Base-by-base conservation (phyloP, 2,113 vertebrate species). In the Vombatus ursinus region DNA sequence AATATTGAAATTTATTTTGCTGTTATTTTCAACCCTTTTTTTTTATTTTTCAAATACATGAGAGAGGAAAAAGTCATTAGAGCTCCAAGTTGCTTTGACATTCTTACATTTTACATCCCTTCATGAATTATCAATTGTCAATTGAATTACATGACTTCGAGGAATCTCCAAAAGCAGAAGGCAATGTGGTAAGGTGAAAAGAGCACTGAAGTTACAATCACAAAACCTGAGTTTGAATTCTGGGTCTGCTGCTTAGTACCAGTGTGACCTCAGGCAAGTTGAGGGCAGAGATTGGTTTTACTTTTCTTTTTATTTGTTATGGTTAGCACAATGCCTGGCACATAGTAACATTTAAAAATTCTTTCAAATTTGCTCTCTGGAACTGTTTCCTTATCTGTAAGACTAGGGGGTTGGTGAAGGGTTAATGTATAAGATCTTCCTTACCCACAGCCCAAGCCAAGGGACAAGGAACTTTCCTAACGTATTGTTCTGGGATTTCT, bases 41-140 rank as follows among this genome's bases (percentile, higher is more conserved):
- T 5, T 19, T 89, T 16, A 44, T 90, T 77, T 68, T 93, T 96
- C 26, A 94, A 93, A 95, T 90, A 19, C 24, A 48, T 96, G 37
- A 6, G 50, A 47, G 92, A 96, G 61, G 37, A 94, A 23, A 37
- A 94, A 96, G 19, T 3, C 10, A 93, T 94, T 31, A n/a, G n/a
- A 49, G 0, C 19, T 68, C 89, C 47, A 28, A 52, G 23, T 90
- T 50, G n/a, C 47, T 94, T 92, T 93, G 31, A 28, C 2, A 52
- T 37, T 5, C 54, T 84, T n/a, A 52, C 31, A 0, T 26, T 92
- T 91, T 90, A 8, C 31, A 95, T 8, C 2, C 93, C 4, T 92
- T n/a, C 9, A 37, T 0, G 0, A 3, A 49, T 26, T 77, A n/a
- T 6, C 8, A 57, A 57, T 57, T 57, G 8, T 57, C 4, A n/a